Percentiles rank a stretch among this genome's conserved stretches.
Conservation (phyloP, 1,140 invertebrate genomes). For the Polypedilum vanderplanki region DNA sequence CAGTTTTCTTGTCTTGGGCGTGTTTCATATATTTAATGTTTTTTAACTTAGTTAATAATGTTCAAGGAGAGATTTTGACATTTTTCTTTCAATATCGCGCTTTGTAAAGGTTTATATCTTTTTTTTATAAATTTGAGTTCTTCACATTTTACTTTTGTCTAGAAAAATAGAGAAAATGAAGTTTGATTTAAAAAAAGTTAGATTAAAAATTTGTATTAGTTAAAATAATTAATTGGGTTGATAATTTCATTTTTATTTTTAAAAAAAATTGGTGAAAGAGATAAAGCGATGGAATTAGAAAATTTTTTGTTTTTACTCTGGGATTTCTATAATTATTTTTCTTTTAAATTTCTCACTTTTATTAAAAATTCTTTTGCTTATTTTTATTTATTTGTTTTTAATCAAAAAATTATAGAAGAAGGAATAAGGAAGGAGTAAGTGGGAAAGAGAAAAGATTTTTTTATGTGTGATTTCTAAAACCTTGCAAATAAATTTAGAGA, state of each 20-base stretch:
- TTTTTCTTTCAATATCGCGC: background rate
- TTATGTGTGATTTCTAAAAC: too few relatives aligned
- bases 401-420: background rate
- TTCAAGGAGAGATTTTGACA: background rate
- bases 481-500: too few relatives aligned
- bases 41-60: background rate
- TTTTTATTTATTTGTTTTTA: constrained; percentile 12
- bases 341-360: background rate
- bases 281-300: background rate
- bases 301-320: background rate
- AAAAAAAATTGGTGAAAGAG: background rate
- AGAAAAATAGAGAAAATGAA: constrained; percentile 27
- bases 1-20: background rate
- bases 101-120: background rate
- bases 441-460: too few relatives aligned
- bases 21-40: too few relatives aligned
- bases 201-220: background rate
- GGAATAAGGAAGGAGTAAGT: too few relatives aligned
- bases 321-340: background rate
- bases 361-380: background rate
- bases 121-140: background rate
- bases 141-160: constrained; percentile 28
- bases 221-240: constrained; percentile 28
- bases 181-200: background rate
- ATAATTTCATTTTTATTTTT: background rate